Base-by-base conservation (phyloP, 2,888 invertebrate genomes). In the Arrhopalites spinosus region DNA sequence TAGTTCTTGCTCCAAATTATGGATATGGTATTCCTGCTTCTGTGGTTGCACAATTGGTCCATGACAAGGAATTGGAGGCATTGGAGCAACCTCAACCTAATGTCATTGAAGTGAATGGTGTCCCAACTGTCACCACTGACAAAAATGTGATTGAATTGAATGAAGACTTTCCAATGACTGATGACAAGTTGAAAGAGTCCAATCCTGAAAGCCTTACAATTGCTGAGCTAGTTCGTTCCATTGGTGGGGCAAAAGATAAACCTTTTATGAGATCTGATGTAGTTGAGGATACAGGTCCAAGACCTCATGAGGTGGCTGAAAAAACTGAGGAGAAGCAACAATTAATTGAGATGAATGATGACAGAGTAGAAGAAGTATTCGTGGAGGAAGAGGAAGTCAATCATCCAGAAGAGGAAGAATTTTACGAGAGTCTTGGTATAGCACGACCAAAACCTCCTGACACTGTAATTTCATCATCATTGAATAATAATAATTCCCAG, bases 361-460 rank as follows among this genome's bases (percentile, higher is more conserved):
- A 45, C 8, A 15, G 15, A 11, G 15, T 45, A 45, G 63, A 73
- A 17, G 63, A 75, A 0, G 73, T 76, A 23, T 36, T 69, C n/a
- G 77, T 20, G 0, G 20, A 25, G 2, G 74, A 78, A 25, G 73
- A 75, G 25, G 50, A 59, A 11, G 75, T 78, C 30, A 75, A 79
- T 61, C 79, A 78, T 73, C 72, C 74, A 0, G 77, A 77, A 69
- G 79, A 81, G 15, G 77, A 81, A 3, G 81, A 80, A 59, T 82
- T 82, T 75, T 82, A 82, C 64, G 82, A 80, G n/a, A 81, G 81
- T 74, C 63, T 82, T 3, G 82, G 82, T 11, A 80, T 81, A 50
- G 8, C 64, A 2, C 66, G 74, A 17, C 50, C 50, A 23, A 72
- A 45, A 45, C 45, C 45, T 11, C 45, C n/a, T n/a, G n/a, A n/a